A percentile compares a stretch with the other conserved stretches of the same genome.
These are phyloP conservation scores for Fringilla coelebs DNA, from an alignment of 2,797 vertebrate genomes.

Conservation along the genomic window DNA sequence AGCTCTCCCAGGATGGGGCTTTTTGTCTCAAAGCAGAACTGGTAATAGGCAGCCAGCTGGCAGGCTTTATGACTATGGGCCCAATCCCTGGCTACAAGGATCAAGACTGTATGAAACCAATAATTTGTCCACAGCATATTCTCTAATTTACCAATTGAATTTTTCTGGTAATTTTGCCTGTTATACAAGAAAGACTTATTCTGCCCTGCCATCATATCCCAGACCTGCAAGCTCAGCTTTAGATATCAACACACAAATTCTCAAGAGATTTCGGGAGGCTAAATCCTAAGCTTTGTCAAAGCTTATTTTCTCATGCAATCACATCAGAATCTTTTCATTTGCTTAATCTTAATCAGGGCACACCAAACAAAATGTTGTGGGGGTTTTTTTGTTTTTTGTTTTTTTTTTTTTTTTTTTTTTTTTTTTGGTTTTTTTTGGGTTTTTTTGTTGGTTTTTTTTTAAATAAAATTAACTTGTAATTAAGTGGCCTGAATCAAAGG, in stretches of 20 bases:
- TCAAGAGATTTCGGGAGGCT: background rate
- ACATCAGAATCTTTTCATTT: background rate
- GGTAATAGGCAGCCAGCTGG: background rate
- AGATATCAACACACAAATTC: background rate
- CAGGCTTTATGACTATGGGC: background rate
- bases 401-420: too few relatives aligned
- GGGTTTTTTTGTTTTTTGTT: too few relatives aligned
- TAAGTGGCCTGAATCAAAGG: background rate
- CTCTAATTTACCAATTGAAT: background rate
- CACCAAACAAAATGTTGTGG: background rate
- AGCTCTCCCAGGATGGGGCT: background rate
- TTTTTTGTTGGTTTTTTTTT: too few relatives aligned
- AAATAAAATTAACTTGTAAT: background rate
- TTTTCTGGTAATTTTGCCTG: background rate
- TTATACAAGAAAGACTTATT: background rate
- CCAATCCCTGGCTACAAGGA: background rate
- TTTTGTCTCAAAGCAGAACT: background rate
- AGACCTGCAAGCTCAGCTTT: background rate
- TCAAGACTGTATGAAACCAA: background rate
- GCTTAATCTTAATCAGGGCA: background rate
- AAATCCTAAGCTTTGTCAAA: background rate
- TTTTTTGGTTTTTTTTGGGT: too few relatives aligned
- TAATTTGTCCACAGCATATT: background rate
- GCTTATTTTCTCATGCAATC: constrained; percentile 6
- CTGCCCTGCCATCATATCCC: background rate